Evolutionary conservation across 2,888 invertebrate species (phyloP).

Genomic region (Spatulosminthurus flaviceps): DNA sequence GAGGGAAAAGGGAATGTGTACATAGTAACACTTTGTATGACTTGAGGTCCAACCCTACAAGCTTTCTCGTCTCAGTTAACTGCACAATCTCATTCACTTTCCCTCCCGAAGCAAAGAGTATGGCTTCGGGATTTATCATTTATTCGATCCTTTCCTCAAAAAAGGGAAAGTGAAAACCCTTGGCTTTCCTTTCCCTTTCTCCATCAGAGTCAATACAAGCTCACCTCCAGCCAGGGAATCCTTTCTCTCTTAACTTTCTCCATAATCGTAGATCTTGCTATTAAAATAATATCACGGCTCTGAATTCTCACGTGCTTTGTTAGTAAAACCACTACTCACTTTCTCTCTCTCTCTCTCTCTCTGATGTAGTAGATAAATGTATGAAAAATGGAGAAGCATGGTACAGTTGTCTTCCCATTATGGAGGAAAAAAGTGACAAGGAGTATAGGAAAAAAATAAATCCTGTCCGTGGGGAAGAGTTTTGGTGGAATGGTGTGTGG

Average conservation of each 20-base stretch:
- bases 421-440: too few species aligned
- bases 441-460: neutral
- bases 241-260: neutral
- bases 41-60: neutral
- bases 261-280: neutral
- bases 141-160: neutral
- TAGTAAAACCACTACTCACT: neutral
- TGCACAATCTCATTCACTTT: slow-evolving; percentile 30
- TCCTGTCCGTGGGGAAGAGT: too few species aligned
- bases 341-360: too few species aligned
- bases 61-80: slow-evolving; percentile 11
- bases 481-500: neutral
- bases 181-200: neutral
- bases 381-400: too few species aligned
- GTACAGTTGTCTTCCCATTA: too few species aligned
- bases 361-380: too few species aligned
- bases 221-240: neutral
- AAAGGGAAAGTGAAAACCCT: neutral
- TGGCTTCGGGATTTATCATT: neutral
- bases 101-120: slow-evolving; percentile 7
- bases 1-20: neutral
- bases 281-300: neutral
- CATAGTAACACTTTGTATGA: neutral
- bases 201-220: neutral
- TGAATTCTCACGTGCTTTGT: neutral